Percentiles rank a stretch among this genome's conserved stretches.
phyloP scores from a whole-genome alignment of 2,888 invertebrate species.

The Tetragonula carbonaria region DNA sequence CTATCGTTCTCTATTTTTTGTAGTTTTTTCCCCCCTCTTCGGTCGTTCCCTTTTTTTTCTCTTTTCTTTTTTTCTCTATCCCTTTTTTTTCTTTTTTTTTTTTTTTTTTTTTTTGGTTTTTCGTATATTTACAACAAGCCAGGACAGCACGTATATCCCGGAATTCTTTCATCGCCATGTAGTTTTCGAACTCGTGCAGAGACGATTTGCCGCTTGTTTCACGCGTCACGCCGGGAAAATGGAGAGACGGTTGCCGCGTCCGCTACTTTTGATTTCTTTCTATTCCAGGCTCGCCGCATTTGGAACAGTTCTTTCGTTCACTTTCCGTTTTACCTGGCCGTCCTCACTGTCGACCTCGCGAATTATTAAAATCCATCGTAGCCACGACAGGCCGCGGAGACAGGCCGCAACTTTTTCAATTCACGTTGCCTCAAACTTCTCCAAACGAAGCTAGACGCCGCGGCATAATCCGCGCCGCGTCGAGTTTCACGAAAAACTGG shows the following conservation, averaged over 20 bases:
- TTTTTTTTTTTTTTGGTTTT: too few relatives aligned
- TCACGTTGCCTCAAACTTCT: conserved; percentile 47
- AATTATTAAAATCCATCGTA: conserved; percentile 58
- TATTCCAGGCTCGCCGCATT: conserved; percentile 24
- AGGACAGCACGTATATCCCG: neutral
- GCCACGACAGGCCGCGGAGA: conserved; percentile 3
- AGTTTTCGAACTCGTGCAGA: conserved; percentile 20
- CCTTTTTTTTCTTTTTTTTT: too few relatives aligned
- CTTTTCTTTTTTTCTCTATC: neutral
- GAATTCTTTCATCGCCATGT: conserved; percentile 22
- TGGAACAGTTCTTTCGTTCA: conserved; percentile 19
- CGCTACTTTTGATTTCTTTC: conserved; percentile 55
- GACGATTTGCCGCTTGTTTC: conserved; percentile 33
- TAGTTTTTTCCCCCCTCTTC: neutral
- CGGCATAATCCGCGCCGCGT: neutral
- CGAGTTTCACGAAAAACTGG: conserved; percentile 39
- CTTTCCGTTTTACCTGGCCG: conserved; percentile 1
- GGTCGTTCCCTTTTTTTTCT: neutral
- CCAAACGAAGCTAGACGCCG: conserved; percentile 5
- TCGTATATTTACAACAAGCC: neutral
- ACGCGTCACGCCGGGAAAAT: neutral
- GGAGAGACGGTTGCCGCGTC: neutral
- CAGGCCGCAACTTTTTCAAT: conserved; percentile 54
- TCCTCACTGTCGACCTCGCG: conserved; percentile 2
- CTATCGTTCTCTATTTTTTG: neutral